A percentile compares a stretch with the other conserved stretches of the same genome.
phyloP scores from a whole-genome alignment of 2,797 vertebrate genomes.

The Poliocrania exsul region DNA sequence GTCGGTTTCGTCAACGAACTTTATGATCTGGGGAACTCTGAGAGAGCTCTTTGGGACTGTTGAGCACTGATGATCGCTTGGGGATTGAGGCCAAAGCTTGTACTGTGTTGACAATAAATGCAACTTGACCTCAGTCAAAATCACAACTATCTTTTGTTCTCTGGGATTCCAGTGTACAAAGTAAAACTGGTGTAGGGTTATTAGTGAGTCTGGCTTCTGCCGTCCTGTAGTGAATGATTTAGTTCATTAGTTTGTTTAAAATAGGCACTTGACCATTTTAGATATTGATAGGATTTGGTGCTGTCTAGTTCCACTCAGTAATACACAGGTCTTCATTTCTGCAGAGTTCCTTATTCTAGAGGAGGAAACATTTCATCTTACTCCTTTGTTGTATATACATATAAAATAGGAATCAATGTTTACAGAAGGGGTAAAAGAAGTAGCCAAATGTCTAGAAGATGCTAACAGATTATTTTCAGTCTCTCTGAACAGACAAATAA shows the following conservation, averaged over 20 bases:
- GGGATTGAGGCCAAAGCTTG: background rate
- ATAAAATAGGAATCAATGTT: background rate
- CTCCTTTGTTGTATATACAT: background rate
- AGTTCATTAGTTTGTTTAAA: background rate
- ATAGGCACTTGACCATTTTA: background rate
- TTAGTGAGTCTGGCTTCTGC: background rate
- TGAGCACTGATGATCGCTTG: background rate
- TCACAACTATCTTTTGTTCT: background rate
- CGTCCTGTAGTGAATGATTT: background rate
- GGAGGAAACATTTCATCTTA: background rate
- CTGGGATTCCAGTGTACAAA: background rate
- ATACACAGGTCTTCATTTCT: background rate
- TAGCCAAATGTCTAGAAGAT: background rate
- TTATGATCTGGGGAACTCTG: background rate
- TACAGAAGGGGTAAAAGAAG: background rate
- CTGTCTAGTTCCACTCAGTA: background rate
- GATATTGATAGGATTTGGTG: background rate
- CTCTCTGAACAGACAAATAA: background rate
- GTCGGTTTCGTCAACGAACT: background rate
- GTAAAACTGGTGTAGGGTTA: background rate
- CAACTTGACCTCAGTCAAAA: background rate
- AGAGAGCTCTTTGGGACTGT: background rate
- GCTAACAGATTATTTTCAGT: background rate
- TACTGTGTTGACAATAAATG: background rate
- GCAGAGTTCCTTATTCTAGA: background rate